Evolutionary conservation across 92 coral and sea anemone species (phyloP).

Genomic region (Palythoa caribaeorum): DNA sequence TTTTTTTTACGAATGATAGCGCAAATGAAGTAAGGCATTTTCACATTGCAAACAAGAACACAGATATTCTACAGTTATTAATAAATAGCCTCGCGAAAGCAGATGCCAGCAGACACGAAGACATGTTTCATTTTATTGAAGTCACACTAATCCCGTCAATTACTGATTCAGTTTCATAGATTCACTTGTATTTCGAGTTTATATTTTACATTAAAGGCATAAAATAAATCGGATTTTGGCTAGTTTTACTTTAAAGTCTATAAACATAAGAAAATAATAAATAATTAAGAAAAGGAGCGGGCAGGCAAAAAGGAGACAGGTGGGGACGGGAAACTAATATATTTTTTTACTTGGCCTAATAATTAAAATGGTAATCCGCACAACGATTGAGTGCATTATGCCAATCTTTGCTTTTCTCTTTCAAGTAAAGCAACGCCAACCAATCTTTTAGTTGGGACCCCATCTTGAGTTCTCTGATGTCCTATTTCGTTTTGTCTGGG

Average conservation of each 20-base stretch:
- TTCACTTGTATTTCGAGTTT: conserved; percentile 26
- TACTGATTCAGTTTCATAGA: conserved; percentile 29
- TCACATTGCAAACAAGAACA: conserved; percentile 26
- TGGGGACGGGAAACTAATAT: conserved; percentile 6
- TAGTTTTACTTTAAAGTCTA: conserved; percentile 10
- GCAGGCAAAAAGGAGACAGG: conserved; percentile 5
- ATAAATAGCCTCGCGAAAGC: conserved; percentile 19
- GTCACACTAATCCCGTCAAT: conserved; percentile 21
- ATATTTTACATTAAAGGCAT: conserved; percentile 17
- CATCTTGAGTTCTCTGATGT: too few species aligned
- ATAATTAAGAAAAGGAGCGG: conserved; percentile 6
- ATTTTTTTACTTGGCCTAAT: conserved; percentile 1
- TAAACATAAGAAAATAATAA: conserved; percentile 10
- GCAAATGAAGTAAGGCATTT: conserved; percentile 33
- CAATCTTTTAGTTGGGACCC: too few species aligned
- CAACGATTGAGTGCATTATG: too few species aligned
- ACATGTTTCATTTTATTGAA: conserved; percentile 25
- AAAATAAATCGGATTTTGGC: conserved; percentile 20
- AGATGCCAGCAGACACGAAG: conserved; percentile 27
- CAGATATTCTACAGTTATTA: conserved; percentile 16
- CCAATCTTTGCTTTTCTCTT: too few species aligned
- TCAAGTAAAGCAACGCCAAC: too few species aligned
- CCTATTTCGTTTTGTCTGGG: too few species aligned
- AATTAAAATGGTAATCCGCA: too few species aligned
- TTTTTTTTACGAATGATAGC: conserved; percentile 29